Conservation (phyloP, 2,113 vertebrate species). For the Mystacornis crossleyi region DNA sequence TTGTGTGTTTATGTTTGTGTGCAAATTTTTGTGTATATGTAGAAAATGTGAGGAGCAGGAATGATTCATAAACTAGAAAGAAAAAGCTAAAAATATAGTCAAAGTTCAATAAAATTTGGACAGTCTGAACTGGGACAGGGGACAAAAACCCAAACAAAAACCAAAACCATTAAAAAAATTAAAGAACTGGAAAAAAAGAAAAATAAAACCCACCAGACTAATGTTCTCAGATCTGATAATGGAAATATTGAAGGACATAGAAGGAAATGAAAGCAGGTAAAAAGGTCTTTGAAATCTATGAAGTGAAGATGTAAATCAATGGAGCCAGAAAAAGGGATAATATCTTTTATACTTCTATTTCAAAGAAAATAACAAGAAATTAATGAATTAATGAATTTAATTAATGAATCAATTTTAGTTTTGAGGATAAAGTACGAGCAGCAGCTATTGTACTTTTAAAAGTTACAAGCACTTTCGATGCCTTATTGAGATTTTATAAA, state of each 20-base stretch:
- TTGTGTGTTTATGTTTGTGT: neutral
- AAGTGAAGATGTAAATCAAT: neutral
- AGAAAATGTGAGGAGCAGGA: neutral
- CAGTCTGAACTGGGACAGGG: neutral
- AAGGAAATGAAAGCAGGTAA: neutral
- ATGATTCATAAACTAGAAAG: neutral
- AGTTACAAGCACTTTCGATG: neutral
- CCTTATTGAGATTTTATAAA: neutral
- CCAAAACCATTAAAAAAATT: neutral
- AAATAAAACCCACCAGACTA: neutral
- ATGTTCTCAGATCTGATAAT: neutral
- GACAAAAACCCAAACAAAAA: neutral
- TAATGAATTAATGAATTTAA: neutral
- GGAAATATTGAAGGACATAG: neutral
- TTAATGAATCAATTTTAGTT: neutral
- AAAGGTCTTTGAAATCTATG: neutral
- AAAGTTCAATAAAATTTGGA: neutral
- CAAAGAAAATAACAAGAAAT: neutral
- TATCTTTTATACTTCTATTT: neutral
- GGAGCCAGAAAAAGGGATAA: neutral
- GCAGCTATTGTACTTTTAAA: neutral
- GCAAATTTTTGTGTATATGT: neutral
- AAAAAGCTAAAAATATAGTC: neutral
- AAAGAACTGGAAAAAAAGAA: neutral
- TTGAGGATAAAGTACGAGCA: neutral